Base-by-base conservation (phyloP, 1,140 invertebrate genomes). In the Pseudomyrmex dendroicus region DNA sequence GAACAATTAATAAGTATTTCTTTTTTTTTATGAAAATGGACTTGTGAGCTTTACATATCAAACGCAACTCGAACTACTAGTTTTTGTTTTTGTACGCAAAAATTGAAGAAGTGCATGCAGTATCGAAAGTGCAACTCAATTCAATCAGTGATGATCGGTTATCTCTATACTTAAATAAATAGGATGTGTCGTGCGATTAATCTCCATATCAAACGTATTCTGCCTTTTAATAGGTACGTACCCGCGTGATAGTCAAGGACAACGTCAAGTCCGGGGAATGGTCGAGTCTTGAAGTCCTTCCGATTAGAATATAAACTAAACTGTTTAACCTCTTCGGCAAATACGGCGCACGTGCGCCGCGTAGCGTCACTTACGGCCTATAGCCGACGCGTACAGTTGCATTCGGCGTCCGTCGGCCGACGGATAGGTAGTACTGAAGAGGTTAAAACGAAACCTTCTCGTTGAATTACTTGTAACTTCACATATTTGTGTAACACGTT, bases 101-200 rank as follows among this genome's bases (percentile, higher is more conserved):
- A 76, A 74, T n/a, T 15, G 48, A 54, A 70, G 2, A 20, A 20
- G n/a, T 20, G 20, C 46, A 82, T 67, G 73, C 46, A 48, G 8
- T 73, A n/a, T 46, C 15, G 35, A 73, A 80, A 72, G 76, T 72
- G 76, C 76, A 61, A 80, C 76, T 80, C 59, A 35, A 22, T 80
- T 59, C 63, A 25, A 12, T 50, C 73, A 50, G n/a, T 15, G 50
- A 63, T 59, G 59, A 63, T 54, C 22, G 66, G 22, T 59, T 54
- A 78, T 22, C 54, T 72, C n/a, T 59, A 17, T 35, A 25, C 70
- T 72, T 50, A 80, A 68, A 56, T 35, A 57, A 66, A 78, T 50
- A 20, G 54, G 44, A 12, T 12, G 57, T 56, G 52, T 56, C 64
- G 77, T 59, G 59, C 67, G 61, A 73, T 84, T 20, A 22, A 50